Evolutionary conservation across 2,113 vertebrate species (phyloP).

Genomic region (Anas platyrhynchos): DNA sequence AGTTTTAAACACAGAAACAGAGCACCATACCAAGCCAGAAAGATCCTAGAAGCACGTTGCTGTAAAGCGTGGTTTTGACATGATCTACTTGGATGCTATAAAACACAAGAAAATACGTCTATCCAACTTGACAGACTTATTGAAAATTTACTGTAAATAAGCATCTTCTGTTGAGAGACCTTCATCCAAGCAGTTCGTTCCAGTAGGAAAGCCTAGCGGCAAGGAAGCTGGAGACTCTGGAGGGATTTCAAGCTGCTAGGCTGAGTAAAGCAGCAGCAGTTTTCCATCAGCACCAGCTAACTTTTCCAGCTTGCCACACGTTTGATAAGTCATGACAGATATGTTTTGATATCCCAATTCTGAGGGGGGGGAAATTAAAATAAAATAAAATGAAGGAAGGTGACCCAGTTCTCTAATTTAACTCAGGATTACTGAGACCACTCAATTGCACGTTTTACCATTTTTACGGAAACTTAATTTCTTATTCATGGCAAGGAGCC

Average conservation of each 20-base stretch:
- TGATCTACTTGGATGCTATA: background rate
- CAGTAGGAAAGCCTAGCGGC: background rate
- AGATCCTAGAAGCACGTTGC: background rate
- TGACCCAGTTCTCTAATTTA: background rate
- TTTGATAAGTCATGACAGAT: background rate
- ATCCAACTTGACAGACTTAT: background rate
- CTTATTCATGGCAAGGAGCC: background rate
- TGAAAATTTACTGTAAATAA: background rate
- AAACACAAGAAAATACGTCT: background rate
- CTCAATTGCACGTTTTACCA: background rate
- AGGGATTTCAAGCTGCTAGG: background rate
- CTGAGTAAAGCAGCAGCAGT: background rate
- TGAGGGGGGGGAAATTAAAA: background rate
- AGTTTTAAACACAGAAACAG: background rate
- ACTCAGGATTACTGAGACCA: background rate
- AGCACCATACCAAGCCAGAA: background rate
- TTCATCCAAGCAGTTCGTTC: background rate
- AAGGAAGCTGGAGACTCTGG: background rate
- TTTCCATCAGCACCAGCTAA: background rate
- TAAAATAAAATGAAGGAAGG: background rate
- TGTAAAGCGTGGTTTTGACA: background rate
- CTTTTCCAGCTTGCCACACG: background rate
- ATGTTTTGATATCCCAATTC: background rate
- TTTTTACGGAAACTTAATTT: constrained; percentile 17
- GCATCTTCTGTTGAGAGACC: background rate